Base-by-base conservation (phyloP, 2,113 vertebrate species). In the Drymodes brunneopygia region DNA sequence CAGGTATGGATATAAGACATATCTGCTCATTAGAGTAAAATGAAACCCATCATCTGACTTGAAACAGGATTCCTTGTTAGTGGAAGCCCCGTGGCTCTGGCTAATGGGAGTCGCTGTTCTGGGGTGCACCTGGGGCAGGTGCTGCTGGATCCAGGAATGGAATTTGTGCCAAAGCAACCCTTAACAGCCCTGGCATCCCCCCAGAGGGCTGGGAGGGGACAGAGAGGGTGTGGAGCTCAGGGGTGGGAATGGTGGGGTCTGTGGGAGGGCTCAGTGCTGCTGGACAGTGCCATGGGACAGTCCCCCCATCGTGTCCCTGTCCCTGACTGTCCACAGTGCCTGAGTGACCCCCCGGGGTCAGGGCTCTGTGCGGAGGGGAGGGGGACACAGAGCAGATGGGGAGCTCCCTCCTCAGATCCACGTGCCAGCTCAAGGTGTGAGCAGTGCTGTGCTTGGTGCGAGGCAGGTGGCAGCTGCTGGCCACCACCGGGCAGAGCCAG, bases 151-250 rank as follows among this genome's bases (percentile, higher is more conserved):
- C 44, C 21, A 5, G 38, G 11, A 35, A 2, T 0, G 1, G 25
- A 25, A 38, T 0, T 4, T 2, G 2, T 5, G 0, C 48, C 54
- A 3, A 4, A 4, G 19, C 7, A 17, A 31, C 2, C 33, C 29
- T 10, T 0, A 1, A 0, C 0, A 8, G 73, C 23, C 13, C 0
- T 1, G 6, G 10, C 12, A 6, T 17, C 50, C 1, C 29, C 22
- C 19, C 23, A 5, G 3, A 3, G 9, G 1, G 4, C 44, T 2
- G 1, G 38, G 38, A 4, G 5, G 15, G 44, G 8, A 1, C 65
- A 13, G 2, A 1, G 67, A 1, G 38, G 0, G 0, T 6, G 24
- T 28, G 25, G 48, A 3, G 70, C 6, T 3, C 31, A 1, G 15
- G 65, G 35, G 5, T 1, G 2, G n/a, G 28, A 6, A 1, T 4